Conservation (phyloP, 1,140 invertebrate species). For the Dendrolimus punctatus region DNA sequence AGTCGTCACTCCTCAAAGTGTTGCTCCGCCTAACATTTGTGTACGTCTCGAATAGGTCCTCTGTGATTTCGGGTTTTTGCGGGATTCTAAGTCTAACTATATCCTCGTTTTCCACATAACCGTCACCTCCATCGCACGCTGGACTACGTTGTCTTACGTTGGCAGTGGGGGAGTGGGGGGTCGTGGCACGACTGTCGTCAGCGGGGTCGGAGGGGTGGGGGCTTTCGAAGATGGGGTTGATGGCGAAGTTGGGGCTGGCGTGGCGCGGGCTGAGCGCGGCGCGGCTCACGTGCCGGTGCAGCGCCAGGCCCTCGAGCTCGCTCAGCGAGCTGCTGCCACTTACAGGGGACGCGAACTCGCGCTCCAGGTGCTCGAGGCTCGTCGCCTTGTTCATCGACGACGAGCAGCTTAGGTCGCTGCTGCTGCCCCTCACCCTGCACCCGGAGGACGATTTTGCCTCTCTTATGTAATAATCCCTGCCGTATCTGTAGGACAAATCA, state of each 20-base stretch:
- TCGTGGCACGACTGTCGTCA: constrained; percentile 34
- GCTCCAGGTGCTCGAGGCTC: constrained; percentile 60
- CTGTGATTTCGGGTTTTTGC: constrained; percentile 58
- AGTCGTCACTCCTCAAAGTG: constrained; percentile 49
- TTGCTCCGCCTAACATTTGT: constrained; percentile 57
- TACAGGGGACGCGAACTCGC: constrained; percentile 62
- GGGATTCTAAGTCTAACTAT: constrained; percentile 69
- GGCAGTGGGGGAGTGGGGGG: constrained; percentile 23
- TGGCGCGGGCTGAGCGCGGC: constrained; percentile 74
- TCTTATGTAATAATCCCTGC: constrained; percentile 85
- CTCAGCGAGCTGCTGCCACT: constrained; percentile 75
- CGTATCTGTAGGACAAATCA: constrained; percentile 73
- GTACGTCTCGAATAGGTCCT: constrained; percentile 65
- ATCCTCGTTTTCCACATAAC: constrained; percentile 62
- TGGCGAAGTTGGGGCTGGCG: constrained; percentile 76
- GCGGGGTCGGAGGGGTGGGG: constrained; percentile 40
- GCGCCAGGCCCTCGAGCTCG: constrained; percentile 71
- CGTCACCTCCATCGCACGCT: constrained; percentile 47
- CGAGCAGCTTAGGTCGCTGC: constrained; percentile 44
- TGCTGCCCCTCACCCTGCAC: constrained; percentile 45
- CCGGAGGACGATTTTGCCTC: constrained; percentile 72
- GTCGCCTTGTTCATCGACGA: constrained; percentile 54
- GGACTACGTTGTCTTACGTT: constrained; percentile 44
- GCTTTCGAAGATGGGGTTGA: constrained; percentile 75
- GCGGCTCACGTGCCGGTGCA: constrained; percentile 75